Conservation (phyloP, 2,113 vertebrate species). For the Megaleporinus macrocephalus region DNA sequence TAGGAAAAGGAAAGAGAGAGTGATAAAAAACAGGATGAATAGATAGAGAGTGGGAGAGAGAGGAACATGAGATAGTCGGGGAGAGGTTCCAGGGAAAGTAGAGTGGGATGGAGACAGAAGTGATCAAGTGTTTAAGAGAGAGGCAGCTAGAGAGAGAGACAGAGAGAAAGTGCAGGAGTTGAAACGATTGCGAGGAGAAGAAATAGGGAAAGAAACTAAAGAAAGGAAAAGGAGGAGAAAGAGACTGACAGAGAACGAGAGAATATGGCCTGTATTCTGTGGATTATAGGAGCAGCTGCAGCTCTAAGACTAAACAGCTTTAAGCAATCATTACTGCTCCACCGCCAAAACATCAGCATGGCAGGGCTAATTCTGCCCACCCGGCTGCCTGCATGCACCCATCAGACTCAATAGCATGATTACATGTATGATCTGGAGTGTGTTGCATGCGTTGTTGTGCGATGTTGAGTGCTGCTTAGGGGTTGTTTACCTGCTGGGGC, state of each 20-base stretch:
- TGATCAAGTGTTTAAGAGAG: too few relatives aligned
- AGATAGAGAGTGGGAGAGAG: too few relatives aligned
- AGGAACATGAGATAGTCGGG: too few relatives aligned
- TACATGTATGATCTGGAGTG: slow-evolving; percentile 60
- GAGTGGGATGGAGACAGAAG: too few relatives aligned
- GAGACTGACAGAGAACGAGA: background rate
- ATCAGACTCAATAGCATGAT: slow-evolving; percentile 59
- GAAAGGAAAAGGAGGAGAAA: too few relatives aligned
- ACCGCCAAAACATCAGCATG: slow-evolving; percentile 35
- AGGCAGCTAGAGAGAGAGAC: too few relatives aligned
- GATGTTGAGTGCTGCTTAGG: slow-evolving; percentile 45
- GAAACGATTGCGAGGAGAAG: too few relatives aligned
- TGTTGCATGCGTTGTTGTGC: slow-evolving; percentile 50
- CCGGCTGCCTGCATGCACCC: slow-evolving; percentile 51
- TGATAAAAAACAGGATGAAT: too few relatives aligned
- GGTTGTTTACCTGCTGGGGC: slow-evolving; percentile 57
- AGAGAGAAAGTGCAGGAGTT: too few relatives aligned
- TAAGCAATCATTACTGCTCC: slow-evolving; percentile 50
- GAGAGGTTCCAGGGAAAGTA: too few relatives aligned
- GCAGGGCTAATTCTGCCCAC: slow-evolving; percentile 51
- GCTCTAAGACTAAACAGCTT: slow-evolving; percentile 49
- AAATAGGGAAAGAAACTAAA: too few relatives aligned
- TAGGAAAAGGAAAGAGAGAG: too few relatives aligned
- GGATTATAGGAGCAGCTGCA: slow-evolving; percentile 45
- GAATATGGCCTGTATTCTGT: slow-evolving; percentile 45